A percentile compares a stretch with the other conserved stretches of the same genome.
These are phyloP conservation scores for Dendroctonus valens DNA, from an alignment of 1,140 invertebrate genomes.

Conservation along the genomic window DNA sequence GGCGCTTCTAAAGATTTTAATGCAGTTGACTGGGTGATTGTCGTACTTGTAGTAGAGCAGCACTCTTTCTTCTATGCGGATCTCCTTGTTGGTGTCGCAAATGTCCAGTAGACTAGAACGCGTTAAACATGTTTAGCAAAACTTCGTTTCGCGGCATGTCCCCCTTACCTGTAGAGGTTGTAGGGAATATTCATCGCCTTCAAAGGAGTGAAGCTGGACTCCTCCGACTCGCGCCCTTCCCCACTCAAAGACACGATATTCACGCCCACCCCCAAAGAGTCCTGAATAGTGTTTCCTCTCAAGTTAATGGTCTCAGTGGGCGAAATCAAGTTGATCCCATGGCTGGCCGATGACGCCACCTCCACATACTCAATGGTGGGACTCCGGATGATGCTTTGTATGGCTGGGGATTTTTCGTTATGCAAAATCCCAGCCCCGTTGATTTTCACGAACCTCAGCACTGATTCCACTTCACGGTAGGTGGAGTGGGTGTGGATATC, in stretches of 20 bases:
- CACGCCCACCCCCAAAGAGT: slow-evolving; percentile 87
- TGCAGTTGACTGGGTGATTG: slow-evolving; percentile 92
- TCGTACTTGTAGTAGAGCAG: slow-evolving; percentile 97
- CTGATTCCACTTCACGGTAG: slow-evolving; percentile 66
- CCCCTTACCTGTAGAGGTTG: slow-evolving; percentile 56
- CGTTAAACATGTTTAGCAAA: not conserved
- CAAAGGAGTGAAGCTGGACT: slow-evolving; percentile 83
- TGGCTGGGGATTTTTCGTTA: slow-evolving; percentile 89
- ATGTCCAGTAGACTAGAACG: slow-evolving; percentile 91
- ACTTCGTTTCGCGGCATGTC: too few species aligned
- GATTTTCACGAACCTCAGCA: slow-evolving; percentile 82
- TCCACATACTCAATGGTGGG: slow-evolving; percentile 81
- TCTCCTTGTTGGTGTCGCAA: slow-evolving; percentile 91
- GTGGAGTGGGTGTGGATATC: slow-evolving; percentile 75
- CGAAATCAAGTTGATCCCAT: slow-evolving; percentile 90
- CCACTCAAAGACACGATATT: slow-evolving; percentile 87
- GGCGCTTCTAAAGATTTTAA: slow-evolving; percentile 92
- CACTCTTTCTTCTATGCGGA: slow-evolving; percentile 86
- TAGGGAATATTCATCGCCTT: slow-evolving; percentile 87
- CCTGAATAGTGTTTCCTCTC: slow-evolving; percentile 69
- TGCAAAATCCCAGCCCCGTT: slow-evolving; percentile 95
- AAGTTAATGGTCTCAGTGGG: slow-evolving; percentile 76
- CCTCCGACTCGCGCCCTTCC: slow-evolving; percentile 84
- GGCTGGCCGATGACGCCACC: slow-evolving; percentile 80
- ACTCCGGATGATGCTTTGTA: slow-evolving; percentile 84